Evolutionary conservation across 2,888 invertebrate species (phyloP), one percentile per base, ranked within the genome.

Genomic region (Spatulosminthurus flaviceps): DNA sequence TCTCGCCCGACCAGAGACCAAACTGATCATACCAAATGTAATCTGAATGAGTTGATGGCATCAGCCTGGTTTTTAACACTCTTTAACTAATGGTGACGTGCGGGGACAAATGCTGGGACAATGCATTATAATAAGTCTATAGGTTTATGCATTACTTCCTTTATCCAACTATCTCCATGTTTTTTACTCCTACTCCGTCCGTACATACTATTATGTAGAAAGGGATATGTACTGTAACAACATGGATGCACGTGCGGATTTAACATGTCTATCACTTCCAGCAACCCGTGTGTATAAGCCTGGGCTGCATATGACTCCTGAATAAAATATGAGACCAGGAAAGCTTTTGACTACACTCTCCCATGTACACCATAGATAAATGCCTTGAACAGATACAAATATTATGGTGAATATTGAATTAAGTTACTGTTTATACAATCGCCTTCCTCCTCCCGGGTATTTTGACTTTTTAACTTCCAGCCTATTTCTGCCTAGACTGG

Each of bases 391-490:
- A 66, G 61, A 77, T 78, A 71, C 77, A 70, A 70, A 51, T 70
- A 71, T 70, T 70, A 77, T 61, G 71, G 70, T 69, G 69, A 77
- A 77, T 77, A 70, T 60, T 77, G 24, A 71, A 77, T 77, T 28
- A 77, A 71, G 29, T 51, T 51, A n/a, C 9, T 19, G 34, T 70
- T 70, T 70, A 70, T 70, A 29, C 70, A 34, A 19, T 1, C 34
- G 9, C n/a, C 16, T 51, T 2, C 51, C n/a, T 19, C 16, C n/a
- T 2, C 51, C n/a, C n/a, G 16, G 51, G 5, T 51, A 2, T 16
- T 51, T 13, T 51, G 19, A 2, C 51, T n/a, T 19, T 51, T 11
- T 51, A 19, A 9, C 5, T 51, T 9, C 16, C 5, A 34, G 34
- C 34, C 34, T 34, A 4, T 34, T 9, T 9, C 34, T 34, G 5